Percentiles rank a stretch among this genome's conserved stretches.
Conservation (phyloP, 2,113 vertebrate species). For the Origma solitaria region DNA sequence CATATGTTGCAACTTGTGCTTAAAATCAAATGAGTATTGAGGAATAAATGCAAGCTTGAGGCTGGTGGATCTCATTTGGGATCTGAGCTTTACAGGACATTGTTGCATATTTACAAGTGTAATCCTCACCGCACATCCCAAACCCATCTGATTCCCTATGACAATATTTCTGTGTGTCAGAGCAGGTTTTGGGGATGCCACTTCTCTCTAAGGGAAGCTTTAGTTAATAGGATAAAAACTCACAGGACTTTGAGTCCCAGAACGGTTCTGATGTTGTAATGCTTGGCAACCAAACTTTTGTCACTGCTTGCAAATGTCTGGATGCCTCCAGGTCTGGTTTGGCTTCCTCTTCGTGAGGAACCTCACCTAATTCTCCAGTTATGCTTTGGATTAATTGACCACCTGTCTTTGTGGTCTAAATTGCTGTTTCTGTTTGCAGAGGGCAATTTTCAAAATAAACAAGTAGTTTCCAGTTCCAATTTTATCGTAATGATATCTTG, state of each 20-base stretch:
- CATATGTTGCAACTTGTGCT: neutral
- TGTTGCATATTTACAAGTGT: accelerated
- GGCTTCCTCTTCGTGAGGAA: neutral
- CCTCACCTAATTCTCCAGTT: neutral
- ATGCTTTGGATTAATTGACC: neutral
- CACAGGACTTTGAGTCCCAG: neutral
- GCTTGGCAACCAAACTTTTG: neutral
- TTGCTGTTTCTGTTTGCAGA: neutral
- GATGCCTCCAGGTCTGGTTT: neutral
- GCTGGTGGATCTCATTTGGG: neutral
- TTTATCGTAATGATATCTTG: neutral
- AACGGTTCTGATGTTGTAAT: neutral
- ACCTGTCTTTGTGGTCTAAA: neutral
- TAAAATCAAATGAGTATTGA: neutral
- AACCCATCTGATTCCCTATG: neutral
- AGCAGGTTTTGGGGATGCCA: neutral
- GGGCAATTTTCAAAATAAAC: constrained; percentile 4
- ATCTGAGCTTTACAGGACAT: neutral
- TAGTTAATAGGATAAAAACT: neutral
- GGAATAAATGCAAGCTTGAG: neutral
- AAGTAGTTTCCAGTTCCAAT: neutral
- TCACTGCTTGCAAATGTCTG: neutral
- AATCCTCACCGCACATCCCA: neutral
- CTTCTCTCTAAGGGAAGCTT: neutral
- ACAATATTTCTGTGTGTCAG: neutral